Percentiles rank a stretch among this genome's conserved stretches.
Evolutionary conservation across 2,113 vertebrate genomes (phyloP).

Genomic region (Dicrurus megarhynchus): DNA sequence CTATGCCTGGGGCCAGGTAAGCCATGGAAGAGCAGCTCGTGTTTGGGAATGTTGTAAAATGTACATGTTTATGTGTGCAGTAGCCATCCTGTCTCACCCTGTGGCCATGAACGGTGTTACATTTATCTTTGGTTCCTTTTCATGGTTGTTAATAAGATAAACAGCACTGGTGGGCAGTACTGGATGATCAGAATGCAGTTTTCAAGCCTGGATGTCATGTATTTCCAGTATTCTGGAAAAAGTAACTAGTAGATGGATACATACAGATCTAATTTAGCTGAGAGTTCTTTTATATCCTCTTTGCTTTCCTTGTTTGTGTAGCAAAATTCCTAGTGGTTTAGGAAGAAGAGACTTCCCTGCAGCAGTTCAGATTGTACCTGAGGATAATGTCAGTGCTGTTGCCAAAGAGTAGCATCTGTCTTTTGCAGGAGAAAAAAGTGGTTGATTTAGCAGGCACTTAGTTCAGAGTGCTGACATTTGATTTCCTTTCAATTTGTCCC

Average conservation of each 20-base stretch:
- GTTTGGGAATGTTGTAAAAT: background rate
- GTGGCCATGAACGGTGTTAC: fast-evolving
- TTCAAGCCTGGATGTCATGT: background rate
- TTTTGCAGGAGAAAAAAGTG: background rate
- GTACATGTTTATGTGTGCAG: background rate
- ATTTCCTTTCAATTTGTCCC: background rate
- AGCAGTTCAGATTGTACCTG: background rate
- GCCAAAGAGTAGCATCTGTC: background rate
- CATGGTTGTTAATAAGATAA: background rate
- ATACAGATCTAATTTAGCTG: background rate
- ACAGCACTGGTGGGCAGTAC: background rate
- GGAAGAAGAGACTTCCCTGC: background rate
- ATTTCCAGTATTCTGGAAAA: background rate
- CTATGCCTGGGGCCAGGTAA: constrained; percentile 94
- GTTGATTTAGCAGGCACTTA: background rate
- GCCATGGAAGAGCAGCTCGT: background rate
- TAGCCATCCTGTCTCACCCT: background rate
- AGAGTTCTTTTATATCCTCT: background rate
- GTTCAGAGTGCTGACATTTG: background rate
- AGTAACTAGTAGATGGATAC: background rate
- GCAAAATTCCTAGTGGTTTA: background rate
- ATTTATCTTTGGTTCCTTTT: background rate
- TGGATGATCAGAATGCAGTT: background rate
- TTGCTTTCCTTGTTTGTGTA: background rate
- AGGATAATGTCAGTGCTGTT: background rate